Evolutionary conservation across 2,888 invertebrate genomes (phyloP).

Genomic region (Physocephala rufipes): DNA sequence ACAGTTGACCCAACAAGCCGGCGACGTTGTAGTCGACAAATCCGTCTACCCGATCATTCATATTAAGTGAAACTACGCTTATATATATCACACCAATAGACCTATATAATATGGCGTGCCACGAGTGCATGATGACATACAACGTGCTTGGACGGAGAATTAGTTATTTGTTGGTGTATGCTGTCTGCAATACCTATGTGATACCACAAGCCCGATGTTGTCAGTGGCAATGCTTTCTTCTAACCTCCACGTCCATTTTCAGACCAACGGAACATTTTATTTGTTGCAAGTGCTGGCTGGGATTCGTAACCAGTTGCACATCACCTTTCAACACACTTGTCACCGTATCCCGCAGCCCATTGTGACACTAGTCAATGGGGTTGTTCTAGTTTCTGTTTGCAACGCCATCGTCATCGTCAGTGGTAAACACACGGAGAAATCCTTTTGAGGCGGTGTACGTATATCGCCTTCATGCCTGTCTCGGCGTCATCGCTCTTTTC

Average conservation of each 20-base stretch:
- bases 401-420: constrained; percentile 27
- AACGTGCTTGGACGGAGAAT: background rate
- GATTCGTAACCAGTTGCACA: no score
- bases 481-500: constrained; percentile 12
- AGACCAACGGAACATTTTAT: no score
- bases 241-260: no score
- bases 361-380: no score
- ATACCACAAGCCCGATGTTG: background rate
- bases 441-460: background rate
- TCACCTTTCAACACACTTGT: no score
- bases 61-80: constrained; percentile 6
- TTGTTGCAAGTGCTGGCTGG: constrained; percentile 20
- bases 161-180: constrained; percentile 46
- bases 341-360: no score
- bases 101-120: background rate
- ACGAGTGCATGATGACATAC: background rate
- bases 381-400: constrained; percentile 19
- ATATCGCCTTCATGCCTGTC: background rate
- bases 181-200: constrained; percentile 25
- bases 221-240: background rate
- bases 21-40: background rate
- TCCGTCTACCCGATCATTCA: background rate
- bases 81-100: background rate
- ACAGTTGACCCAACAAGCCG: background rate
- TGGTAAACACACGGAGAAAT: background rate